Conservation (phyloP, 2,113 vertebrate species). For the Oxyura jamaicensis region DNA sequence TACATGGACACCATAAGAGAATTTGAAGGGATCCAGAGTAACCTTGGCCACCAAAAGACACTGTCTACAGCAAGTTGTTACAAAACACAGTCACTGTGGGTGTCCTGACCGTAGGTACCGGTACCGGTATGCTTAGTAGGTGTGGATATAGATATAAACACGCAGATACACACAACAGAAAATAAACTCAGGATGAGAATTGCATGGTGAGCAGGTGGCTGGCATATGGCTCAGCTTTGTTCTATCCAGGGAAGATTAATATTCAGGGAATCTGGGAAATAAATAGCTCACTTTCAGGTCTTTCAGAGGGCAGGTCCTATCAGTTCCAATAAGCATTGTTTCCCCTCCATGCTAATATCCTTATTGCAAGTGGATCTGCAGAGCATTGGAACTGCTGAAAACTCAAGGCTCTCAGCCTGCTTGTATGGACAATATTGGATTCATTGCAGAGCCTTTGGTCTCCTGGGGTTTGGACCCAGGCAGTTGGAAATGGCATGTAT, state of each 20-base stretch:
- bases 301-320: neutral
- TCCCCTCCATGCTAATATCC: neutral
- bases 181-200: neutral
- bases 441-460: neutral
- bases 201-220: slow-evolving; percentile 40
- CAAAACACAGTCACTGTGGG: neutral
- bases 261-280: slow-evolving; percentile 37
- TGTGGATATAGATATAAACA: neutral
- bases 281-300: slow-evolving; percentile 3
- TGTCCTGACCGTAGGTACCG: neutral
- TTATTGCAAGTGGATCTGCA: neutral
- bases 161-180: neutral
- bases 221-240: slow-evolving; percentile 18
- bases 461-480: neutral
- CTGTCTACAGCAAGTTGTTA: neutral
- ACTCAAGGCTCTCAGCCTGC: neutral
- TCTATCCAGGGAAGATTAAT: slow-evolving; percentile 40
- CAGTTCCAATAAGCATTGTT: neutral
- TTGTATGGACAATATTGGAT: neutral
- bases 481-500: neutral
- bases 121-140: neutral
- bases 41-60: neutral
- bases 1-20: neutral
- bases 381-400: neutral
- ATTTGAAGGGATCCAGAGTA: neutral